Percentiles rank a stretch among this genome's conserved stretches.
Evolutionary conservation across 2,888 invertebrate genomes (phyloP).

Genomic region (Linnaemya tessellans): DNA sequence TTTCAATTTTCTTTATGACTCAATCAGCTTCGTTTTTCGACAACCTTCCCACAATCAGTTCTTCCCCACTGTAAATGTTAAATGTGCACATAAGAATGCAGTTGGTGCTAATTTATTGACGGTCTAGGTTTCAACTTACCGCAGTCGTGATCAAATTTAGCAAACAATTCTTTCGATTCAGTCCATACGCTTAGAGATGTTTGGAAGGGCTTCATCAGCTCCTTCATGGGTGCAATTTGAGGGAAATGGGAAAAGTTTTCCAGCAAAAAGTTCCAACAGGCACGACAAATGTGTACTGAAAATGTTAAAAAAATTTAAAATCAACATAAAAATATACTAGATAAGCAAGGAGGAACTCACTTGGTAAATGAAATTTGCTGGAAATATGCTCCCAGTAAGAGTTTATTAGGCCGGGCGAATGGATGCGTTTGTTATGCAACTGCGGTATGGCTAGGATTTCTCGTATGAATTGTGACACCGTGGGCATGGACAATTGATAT

Average conservation of each 20-base stretch:
- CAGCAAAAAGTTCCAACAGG: constrained; percentile 76
- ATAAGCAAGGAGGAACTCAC: constrained; percentile 66
- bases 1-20: not conserved
- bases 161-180: constrained; percentile 73
- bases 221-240: constrained; percentile 75
- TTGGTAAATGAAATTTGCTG: constrained; percentile 74
- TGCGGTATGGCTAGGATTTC: constrained; percentile 77
- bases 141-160: constrained; percentile 75
- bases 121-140: constrained; percentile 63
- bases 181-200: constrained; percentile 74
- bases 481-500: constrained; percentile 73
- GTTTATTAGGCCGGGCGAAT: constrained; percentile 31
- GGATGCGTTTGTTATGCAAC: constrained; percentile 73
- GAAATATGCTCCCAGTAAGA: constrained; percentile 75
- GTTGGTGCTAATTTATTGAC: no score
- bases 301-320: constrained; percentile 15
- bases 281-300: constrained; percentile 74
- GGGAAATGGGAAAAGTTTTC: constrained; percentile 76
- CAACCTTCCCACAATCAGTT: not conserved
- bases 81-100: no score
- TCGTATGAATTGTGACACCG: constrained; percentile 75
- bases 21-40: not conserved
- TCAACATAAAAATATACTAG: not conserved
- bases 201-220: constrained; percentile 76
- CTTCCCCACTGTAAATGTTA: not conserved